Evolutionary conservation across 1,140 invertebrate genomes (phyloP).

Genomic region (Aphaenogaster ashmeadi): DNA sequence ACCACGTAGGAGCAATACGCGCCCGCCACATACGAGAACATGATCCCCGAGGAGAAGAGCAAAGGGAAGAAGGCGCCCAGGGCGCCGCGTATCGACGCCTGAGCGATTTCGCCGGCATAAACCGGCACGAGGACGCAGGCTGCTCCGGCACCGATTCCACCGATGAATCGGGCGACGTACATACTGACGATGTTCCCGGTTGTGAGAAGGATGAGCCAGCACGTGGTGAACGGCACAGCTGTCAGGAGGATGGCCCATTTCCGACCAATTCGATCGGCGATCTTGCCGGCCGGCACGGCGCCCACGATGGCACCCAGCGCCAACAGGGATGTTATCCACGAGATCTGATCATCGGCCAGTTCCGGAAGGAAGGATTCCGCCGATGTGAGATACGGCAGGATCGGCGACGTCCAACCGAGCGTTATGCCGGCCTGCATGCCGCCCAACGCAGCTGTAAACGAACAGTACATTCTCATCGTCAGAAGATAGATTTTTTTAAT

Average conservation of each 20-base stretch:
- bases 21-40: conserved; percentile 90
- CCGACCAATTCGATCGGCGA: conserved; percentile 90
- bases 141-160: conserved; percentile 90
- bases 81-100: conserved; percentile 89
- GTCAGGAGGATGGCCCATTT: conserved; percentile 89
- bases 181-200: conserved; percentile 76
- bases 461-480: background rate
- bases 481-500: background rate
- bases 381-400: conserved; percentile 83
- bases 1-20: conserved; percentile 88
- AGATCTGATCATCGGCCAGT: conserved; percentile 80
- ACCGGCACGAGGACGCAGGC: conserved; percentile 89
- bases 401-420: conserved; percentile 88
- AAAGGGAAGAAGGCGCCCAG: conserved; percentile 91
- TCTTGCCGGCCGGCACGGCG: conserved; percentile 88
- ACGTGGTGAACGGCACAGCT: conserved; percentile 88
- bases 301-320: conserved; percentile 88
- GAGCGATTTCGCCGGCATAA: conserved; percentile 90
- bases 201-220: conserved; percentile 89
- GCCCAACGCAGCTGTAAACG: conserved; percentile 86
- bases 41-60: conserved; percentile 89
- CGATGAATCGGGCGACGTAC: conserved; percentile 89
- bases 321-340: conserved; percentile 88
- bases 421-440: conserved; percentile 88
- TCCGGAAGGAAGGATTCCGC: conserved; percentile 56